Evolutionary conservation across 2,113 vertebrate genomes (phyloP).

Genomic region (Mionectes macconnelli): DNA sequence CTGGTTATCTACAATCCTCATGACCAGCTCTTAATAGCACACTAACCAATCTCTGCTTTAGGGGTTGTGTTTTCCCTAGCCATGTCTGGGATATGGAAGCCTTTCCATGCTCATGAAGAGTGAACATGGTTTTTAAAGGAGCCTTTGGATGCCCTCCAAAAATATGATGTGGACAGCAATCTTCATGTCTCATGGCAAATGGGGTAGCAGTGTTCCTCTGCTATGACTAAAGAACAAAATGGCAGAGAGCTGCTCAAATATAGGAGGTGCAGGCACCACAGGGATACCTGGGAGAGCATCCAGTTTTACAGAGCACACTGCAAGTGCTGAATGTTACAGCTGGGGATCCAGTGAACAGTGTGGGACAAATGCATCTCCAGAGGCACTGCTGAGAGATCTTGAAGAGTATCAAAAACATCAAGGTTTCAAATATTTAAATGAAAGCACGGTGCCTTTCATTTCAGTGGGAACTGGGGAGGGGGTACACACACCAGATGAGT

Average conservation of each 20-base stretch:
- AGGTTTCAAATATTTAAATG: conserved; percentile 6
- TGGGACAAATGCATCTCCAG: neutral
- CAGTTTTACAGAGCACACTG: neutral
- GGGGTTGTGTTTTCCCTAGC: neutral
- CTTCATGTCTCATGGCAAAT: neutral
- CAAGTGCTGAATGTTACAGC: neutral
- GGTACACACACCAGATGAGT: neutral
- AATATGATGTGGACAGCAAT: neutral
- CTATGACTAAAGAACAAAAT: neutral
- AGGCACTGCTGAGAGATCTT: neutral
- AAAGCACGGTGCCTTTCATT: neutral
- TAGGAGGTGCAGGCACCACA: neutral
- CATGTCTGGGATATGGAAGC: neutral
- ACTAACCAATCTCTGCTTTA: neutral
- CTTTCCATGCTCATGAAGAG: neutral
- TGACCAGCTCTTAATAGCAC: neutral
- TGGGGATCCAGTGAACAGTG: neutral
- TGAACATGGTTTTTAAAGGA: neutral
- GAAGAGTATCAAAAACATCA: neutral
- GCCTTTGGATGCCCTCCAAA: neutral
- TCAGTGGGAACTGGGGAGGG: neutral
- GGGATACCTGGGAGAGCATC: neutral
- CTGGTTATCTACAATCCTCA: neutral
- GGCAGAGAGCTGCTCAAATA: neutral
- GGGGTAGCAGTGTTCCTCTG: neutral